Base-by-base conservation (phyloP, 2,888 invertebrate species). In the Tridacna crocea region DNA sequence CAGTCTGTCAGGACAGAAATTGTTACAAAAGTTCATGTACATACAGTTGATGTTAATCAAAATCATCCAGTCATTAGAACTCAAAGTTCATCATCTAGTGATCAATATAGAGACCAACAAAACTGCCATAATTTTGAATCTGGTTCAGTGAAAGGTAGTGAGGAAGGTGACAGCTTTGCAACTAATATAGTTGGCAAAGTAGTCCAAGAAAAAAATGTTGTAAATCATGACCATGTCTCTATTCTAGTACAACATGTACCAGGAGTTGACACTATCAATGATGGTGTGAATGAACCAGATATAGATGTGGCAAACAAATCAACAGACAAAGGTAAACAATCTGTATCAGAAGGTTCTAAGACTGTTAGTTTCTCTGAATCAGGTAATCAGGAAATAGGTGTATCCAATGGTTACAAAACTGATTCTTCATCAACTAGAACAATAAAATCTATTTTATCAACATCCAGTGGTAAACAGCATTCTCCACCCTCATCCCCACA, bases 401-500 rank as follows among this genome's bases (percentile, higher is more conserved):
- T n/a, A 36, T 3, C 27, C 12, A 66, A 48, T 51, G 70, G 51
- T 22, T 48, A 51, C 26, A 51, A 70, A 47, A 70, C 48, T 15
- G 48, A 72, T 27, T 15, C 63, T 1, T 77, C 72, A 24, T 87
- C 87, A 3, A 79, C 84, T 17, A 76, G 81, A 46, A 81, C 80
- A 27, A 24, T 85, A 46, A 89, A 88, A 85, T 88, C 89, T 46
- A 89, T 89, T 78, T 76, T 89, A 58, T 76, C 88, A 36, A 46
- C 82, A n/a, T 76, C 76, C 26, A 78, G 74, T 36, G 76, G 65
- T 4, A 78, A 55, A 63, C 65, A 63, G n/a, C 72, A 66, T 15
- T 48, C 58, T 11, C 63, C 48, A 51, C 58, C 79, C 13, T 61
- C 46, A 11, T 46, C 65, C 4, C 47, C 72, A 8, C 61, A 76